Base-by-base conservation (phyloP, 92 coral and sea anemone genomes). In the Zoanthus sociatus region DNA sequence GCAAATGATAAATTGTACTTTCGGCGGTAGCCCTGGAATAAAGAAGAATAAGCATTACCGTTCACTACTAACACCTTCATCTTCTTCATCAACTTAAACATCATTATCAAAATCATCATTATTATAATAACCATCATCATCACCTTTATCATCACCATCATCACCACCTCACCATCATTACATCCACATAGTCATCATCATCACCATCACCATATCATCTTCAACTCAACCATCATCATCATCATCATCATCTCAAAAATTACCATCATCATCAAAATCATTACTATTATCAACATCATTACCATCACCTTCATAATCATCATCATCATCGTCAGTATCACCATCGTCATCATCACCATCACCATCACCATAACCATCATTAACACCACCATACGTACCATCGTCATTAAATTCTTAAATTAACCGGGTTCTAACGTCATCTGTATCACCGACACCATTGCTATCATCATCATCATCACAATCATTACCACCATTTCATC, bases 21-120 rank as follows among this genome's bases (percentile, higher is more conserved):
- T 81, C 85, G 26, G 85, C 74, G 37, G 85, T 81, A 68, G 85
- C 85, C 75, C 85, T 81, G 61, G 1, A 67, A 9, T 12, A 26
- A 13, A 1, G 30, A 9, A 17, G 9, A 63, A 20, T 17, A n/a
- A 63, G 20, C 69, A 63, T 17, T n/a, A 17, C 9, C 1, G n/a
- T n/a, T 8, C 69, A 16, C 1, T 20, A 0, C 69, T 1, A 63
- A 9, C 10, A 17, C 30, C 69, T 15, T 15, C 68, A 61, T 15
- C 68, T 2, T 15, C 68, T 15, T 16, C 3, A 16, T 61, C 68
- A 61, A 15, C 30, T 15, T 61, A 18, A 61, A 15, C 68, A 17
- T 61, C 68, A 60, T 60, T 20, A 60, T 2, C n/a, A 15, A 1
- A 2, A 17, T 8, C 68, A 61, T 61, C 8, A 61, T n/a, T 21